Evolutionary conservation across 2,113 vertebrate species (phyloP).

Genomic region (Macheiramphus alcinus): DNA sequence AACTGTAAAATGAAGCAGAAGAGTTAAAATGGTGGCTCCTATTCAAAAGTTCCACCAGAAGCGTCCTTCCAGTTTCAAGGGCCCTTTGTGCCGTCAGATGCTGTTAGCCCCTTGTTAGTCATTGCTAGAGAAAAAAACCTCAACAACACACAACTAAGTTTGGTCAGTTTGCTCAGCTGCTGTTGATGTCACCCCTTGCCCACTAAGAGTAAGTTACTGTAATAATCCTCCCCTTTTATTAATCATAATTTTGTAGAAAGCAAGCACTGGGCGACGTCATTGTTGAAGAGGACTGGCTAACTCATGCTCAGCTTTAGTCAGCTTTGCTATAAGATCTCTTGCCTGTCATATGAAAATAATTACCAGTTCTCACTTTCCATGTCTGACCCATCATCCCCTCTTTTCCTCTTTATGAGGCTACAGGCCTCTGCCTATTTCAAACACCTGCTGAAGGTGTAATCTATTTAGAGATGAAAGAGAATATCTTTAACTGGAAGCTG

Average conservation of each 20-base stretch:
- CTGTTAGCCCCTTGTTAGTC: slow-evolving; percentile 74
- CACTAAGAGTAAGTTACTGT: slow-evolving; percentile 76
- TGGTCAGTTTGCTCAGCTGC: slow-evolving; percentile 81
- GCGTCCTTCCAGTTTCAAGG: slow-evolving; percentile 55
- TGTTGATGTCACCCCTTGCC: slow-evolving; percentile 74
- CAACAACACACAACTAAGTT: slow-evolving; percentile 59
- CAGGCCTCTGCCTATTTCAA: slow-evolving; percentile 6
- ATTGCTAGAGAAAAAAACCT: slow-evolving; percentile 15
- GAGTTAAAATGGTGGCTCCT: slow-evolving; percentile 44
- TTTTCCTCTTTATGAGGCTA: slow-evolving; percentile 9
- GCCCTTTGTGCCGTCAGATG: slow-evolving; percentile 67
- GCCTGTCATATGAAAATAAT: slow-evolving; percentile 72
- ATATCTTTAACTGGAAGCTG: slow-evolving; percentile 1
- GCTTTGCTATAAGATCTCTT: slow-evolving; percentile 69
- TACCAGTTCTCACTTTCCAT: slow-evolving; percentile 65
- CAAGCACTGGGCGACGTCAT: slow-evolving; percentile 73
- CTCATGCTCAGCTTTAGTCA: slow-evolving; percentile 72
- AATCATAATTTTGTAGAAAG: slow-evolving; percentile 76
- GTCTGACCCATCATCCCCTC: slow-evolving; percentile 46
- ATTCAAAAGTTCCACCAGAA: slow-evolving; percentile 37
- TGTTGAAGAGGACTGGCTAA: slow-evolving; percentile 67
- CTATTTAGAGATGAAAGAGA: slow-evolving; percentile 22
- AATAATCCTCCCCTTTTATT: slow-evolving; percentile 77
- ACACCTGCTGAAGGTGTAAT: slow-evolving; percentile 52
- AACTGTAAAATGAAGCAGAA: background rate